A percentile compares a stretch with the other conserved stretches of the same genome.
Evolutionary conservation across 2,797 vertebrate species (phyloP).

Genomic region (Xiphorhynchus erythropygius): DNA sequence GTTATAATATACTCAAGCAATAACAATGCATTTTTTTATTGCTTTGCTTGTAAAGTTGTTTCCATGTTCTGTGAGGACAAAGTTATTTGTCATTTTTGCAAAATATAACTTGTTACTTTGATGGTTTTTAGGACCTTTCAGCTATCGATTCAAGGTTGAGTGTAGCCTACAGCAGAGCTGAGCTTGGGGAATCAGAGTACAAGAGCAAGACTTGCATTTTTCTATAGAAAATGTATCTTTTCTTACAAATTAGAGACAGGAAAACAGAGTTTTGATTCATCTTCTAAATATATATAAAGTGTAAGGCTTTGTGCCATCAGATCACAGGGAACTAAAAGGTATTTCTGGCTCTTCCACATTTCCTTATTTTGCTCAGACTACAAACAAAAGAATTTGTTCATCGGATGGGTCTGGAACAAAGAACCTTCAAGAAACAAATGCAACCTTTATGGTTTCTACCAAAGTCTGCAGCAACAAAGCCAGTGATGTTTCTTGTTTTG

Average conservation of each 20-base stretch:
- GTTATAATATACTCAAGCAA: constrained; percentile 44
- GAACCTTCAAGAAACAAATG: background rate
- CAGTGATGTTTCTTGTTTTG: background rate
- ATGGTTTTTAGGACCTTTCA: constrained; percentile 35
- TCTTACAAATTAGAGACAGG: constrained; percentile 3
- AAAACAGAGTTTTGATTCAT: constrained; percentile 18
- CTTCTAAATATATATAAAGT: background rate
- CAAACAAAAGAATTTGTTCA: background rate
- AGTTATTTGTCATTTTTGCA: constrained; percentile 55
- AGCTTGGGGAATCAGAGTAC: background rate
- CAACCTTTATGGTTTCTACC: background rate
- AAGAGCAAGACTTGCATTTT: background rate
- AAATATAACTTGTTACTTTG: constrained; percentile 31
- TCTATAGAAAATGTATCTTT: background rate
- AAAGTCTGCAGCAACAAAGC: background rate
- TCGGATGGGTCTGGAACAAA: background rate
- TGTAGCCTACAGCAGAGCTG: constrained; percentile 45
- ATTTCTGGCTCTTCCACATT: background rate
- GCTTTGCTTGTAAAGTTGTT: constrained; percentile 42
- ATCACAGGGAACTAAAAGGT: background rate
- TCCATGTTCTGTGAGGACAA: constrained; percentile 25
- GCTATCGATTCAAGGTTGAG: constrained; percentile 61
- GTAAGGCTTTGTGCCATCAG: background rate
- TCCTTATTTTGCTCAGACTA: background rate
- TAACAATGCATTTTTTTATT: constrained; percentile 42